phyloP scores from a whole-genome alignment of 2,797 vertebrate species.

The Lophotriccus pileatus region DNA sequence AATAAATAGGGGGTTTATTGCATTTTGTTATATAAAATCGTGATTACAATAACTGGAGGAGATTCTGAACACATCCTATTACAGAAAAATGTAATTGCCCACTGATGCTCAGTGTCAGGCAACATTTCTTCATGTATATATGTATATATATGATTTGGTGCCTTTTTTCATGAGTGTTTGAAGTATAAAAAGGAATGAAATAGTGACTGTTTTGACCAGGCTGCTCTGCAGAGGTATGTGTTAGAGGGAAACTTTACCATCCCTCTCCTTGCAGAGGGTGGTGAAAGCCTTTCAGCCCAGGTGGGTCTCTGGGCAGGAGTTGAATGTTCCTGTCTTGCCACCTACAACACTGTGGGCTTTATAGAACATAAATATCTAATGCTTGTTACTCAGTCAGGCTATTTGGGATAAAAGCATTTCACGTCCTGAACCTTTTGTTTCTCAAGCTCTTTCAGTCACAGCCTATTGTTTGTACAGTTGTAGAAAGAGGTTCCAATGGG shows the following conservation, averaged over 20 bases:
- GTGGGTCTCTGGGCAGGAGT: background rate
- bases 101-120: background rate
- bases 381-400: background rate
- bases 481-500: background rate
- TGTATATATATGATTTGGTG: background rate
- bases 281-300: background rate
- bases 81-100: background rate
- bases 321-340: background rate
- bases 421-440: background rate
- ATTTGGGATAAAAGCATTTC: background rate
- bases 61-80: background rate
- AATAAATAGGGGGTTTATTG: background rate
- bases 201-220: background rate
- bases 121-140: background rate
- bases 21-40: background rate
- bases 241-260: background rate
- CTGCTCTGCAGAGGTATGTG: background rate
- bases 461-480: background rate
- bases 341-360: background rate
- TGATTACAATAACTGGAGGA: background rate
- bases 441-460: background rate
- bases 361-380: background rate
- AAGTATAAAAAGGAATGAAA: background rate
- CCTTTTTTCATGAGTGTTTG: background rate
- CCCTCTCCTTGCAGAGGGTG: background rate